Evolutionary conservation across 1,140 invertebrate genomes (phyloP), one percentile per base, ranked within the genome.

Genomic region (Pseudomyrmex sp.): DNA sequence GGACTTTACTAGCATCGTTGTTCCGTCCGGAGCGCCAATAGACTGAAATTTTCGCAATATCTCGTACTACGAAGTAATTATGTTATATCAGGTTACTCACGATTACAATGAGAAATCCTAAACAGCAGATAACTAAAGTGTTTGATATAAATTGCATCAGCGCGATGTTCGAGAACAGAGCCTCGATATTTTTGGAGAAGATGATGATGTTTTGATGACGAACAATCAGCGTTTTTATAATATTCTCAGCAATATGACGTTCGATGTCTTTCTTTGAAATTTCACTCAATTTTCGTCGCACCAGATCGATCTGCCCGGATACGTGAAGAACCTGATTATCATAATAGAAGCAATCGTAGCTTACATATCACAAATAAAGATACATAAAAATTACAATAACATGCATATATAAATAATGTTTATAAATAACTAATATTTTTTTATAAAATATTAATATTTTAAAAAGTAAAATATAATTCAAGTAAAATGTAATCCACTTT

Each of bases 71-170:
- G 35, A 35, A 35, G 1, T 3, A 58, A 9, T 59, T 59, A 59
- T 23, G 18, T 20, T 18, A 20, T 9, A 59, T 18, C 18, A 59
- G 20, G 9, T 50, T 52, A 13, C 50, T 52, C 13, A 52, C 50
- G 12, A 77, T 69, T 8, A 85, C 56, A 1, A 72, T 23, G 20
- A 85, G 84, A 58, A 35, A 35, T 35, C 86, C 83, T 7, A 82
- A 18, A 23, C 70, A 88, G n/a, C 87, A 88, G 0, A 76, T 85
- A 4, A 70, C 61, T 1, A 88, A 0, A 2, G 72, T 88, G 35
- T 88, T 88, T 0, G 76, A 82, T 0, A 88, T 0, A 9, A 88
- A 72, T 46, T 88, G 87, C 20, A 82, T 69, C 8, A 88, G 46
- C 7, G 85, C 70, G 13, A 88, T 87, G 20, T 74, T 70, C 0